Evolutionary conservation across 2,113 vertebrate genomes (phyloP).

Genomic region (Vombatus ursinus): DNA sequence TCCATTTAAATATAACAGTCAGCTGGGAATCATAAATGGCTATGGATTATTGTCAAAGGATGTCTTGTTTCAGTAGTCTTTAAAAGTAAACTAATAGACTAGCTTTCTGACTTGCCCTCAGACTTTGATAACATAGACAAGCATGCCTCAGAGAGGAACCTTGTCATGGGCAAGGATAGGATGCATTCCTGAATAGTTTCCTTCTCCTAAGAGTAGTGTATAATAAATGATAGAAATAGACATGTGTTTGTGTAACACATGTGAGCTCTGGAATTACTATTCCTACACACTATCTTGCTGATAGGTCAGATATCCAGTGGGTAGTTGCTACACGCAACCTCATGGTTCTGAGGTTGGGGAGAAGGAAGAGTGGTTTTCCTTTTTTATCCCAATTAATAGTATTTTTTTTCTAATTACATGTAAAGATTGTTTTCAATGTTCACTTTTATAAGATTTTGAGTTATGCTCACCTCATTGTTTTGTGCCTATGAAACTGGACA

Average conservation of each 20-base stretch:
- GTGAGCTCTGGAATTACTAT: not conserved
- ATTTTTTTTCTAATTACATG: too few relatives aligned
- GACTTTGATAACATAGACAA: not conserved
- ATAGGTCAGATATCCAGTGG: not conserved
- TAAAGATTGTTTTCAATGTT: too few relatives aligned
- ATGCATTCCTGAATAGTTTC: not conserved
- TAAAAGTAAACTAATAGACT: not conserved
- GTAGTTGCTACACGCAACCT: not conserved
- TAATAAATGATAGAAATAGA: not conserved
- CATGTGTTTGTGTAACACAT: not conserved
- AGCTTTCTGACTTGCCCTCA: not conserved
- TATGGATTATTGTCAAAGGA: not conserved
- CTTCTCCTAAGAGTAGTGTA: not conserved
- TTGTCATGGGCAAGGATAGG: not conserved
- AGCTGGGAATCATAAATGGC: not conserved
- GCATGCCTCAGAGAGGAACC: not conserved
- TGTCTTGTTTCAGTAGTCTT: not conserved
- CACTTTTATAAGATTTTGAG: too few relatives aligned
- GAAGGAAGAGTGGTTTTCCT: not conserved
- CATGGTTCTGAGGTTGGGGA: not conserved
- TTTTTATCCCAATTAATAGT: too few relatives aligned
- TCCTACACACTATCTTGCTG: not conserved
- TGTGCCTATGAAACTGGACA: too few relatives aligned
- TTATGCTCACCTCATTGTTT: too few relatives aligned
- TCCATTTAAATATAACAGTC: not conserved